phyloP scores from a whole-genome alignment of 2,888 invertebrate species.

The Diplazon laetatorius region DNA sequence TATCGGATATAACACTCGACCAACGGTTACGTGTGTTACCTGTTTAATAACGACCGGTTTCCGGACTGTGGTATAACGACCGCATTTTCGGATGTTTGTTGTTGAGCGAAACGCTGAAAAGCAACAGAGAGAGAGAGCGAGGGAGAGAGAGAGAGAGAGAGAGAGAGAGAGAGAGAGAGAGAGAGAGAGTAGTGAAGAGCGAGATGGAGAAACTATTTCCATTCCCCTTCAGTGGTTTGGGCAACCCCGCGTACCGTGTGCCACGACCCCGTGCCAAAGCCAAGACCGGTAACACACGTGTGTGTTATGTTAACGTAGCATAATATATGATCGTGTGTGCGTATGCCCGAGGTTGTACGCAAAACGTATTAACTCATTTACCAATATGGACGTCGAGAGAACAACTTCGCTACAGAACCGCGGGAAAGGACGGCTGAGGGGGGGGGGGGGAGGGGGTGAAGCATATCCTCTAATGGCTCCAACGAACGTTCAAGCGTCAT shows the following conservation, averaged over 20 bases:
- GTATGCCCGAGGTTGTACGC: slow-evolving; percentile 5
- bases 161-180: too few species aligned
- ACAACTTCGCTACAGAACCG: slow-evolving; percentile 3
- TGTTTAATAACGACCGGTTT: slow-evolving; percentile 50
- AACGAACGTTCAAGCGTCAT: slow-evolving; percentile 9
- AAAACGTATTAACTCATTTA: slow-evolving; percentile 19
- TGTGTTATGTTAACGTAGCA: slow-evolving; percentile 15
- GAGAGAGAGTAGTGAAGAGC: neutral
- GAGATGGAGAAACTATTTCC: slow-evolving; percentile 7
- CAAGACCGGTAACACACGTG: neutral
- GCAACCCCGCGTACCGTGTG: neutral
- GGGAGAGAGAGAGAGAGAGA: too few species aligned
- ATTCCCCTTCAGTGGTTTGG: slow-evolving; percentile 11
- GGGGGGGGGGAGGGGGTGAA: too few species aligned
- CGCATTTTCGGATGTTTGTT: slow-evolving; percentile 18
- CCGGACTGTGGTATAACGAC: slow-evolving; percentile 23
- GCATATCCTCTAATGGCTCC: slow-evolving; percentile 23
- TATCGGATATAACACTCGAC: slow-evolving; percentile 43
- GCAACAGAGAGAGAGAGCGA: too few species aligned
- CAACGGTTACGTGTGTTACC: slow-evolving; percentile 46
- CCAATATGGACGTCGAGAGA: slow-evolving; percentile 16
- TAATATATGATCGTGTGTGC: slow-evolving; percentile 11
- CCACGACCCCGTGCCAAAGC: neutral
- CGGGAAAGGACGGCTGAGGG: slow-evolving; percentile 22
- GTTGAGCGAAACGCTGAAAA: neutral